These are phyloP conservation scores for Lithophane ornitopus DNA, from an alignment of 2,888 invertebrate genomes.

Conservation along the genomic window DNA sequence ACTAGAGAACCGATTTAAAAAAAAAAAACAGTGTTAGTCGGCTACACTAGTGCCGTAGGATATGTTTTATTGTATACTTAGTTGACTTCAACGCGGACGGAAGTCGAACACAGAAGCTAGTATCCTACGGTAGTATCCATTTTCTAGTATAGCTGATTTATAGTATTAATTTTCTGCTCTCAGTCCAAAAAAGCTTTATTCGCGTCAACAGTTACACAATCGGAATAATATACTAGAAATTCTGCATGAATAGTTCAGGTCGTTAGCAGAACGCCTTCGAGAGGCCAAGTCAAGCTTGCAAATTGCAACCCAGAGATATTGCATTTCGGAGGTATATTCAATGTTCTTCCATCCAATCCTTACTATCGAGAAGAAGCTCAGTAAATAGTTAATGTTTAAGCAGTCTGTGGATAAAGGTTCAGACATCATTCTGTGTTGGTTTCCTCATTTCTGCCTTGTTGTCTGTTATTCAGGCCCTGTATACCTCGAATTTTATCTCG, in stretches of 20 bases:
- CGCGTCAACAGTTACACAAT: constrained; percentile 6
- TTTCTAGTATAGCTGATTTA: neutral
- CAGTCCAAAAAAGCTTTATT: constrained; percentile 21
- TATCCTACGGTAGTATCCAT: too few relatives aligned
- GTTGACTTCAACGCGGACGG: neutral
- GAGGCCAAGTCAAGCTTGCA: constrained; percentile 13
- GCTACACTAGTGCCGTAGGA: neutral
- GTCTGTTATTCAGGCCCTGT: neutral
- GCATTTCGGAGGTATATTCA: constrained; percentile 21
- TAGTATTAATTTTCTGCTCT: neutral
- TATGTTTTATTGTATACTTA: neutral
- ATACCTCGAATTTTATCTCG: too few relatives aligned
- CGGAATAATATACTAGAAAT: constrained; percentile 18
- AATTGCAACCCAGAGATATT: constrained; percentile 34
- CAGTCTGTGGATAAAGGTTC: neutral
- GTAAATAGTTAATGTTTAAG: constrained; percentile 17
- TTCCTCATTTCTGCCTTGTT: constrained; percentile 12
- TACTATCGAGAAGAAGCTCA: neutral
- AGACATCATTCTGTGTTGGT: neutral
- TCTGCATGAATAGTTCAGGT: constrained; percentile 48
- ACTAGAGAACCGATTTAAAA: neutral
- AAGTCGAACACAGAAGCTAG: neutral
- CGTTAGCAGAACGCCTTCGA: constrained; percentile 32
- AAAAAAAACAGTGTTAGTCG: too few relatives aligned
- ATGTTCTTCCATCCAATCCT: constrained; percentile 17